These are phyloP conservation scores for Aeoliscus strigatus DNA, from an alignment of 2,797 vertebrate species.

Conservation along the genomic window DNA sequence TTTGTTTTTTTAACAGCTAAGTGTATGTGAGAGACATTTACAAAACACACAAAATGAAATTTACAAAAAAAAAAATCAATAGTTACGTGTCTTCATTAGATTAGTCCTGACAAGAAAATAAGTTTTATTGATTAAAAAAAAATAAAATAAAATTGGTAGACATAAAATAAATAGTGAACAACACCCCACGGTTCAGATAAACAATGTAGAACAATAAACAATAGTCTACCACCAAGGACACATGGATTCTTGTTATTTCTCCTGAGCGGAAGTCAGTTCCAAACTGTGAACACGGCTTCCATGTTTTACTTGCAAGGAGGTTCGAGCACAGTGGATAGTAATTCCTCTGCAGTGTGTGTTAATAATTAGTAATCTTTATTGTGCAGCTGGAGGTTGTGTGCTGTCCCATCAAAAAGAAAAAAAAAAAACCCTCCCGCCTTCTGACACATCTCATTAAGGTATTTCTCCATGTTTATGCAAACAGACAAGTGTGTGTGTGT, in stretches of 20 bases:
- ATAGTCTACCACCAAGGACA: conserved; percentile 12
- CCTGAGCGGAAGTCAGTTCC: conserved; percentile 12
- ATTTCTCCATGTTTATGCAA: conserved; percentile 13
- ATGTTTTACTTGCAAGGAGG: conserved; percentile 32
- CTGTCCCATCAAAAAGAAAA: conserved; percentile 29
- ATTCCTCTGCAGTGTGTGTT: conserved; percentile 35
- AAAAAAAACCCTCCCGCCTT: not conserved
- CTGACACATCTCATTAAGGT: conserved; percentile 5
- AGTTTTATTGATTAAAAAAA: no score
- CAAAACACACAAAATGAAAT: no score
- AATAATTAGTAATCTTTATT: conserved; percentile 54
- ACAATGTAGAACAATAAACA: conserved; percentile 10
- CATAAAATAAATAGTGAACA: no score
- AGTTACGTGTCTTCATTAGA: no score
- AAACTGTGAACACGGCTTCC: conserved; percentile 43
- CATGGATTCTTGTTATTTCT: conserved; percentile 15
- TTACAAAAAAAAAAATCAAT: no score
- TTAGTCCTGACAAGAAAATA: no score
- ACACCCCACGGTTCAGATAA: conserved; percentile 1
- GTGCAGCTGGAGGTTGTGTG: conserved; percentile 41
- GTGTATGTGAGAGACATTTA: no score
- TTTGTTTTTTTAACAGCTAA: no score
- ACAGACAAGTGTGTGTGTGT: conserved; percentile 8
- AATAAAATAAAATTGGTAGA: no score
- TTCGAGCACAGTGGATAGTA: conserved; percentile 43